Evolutionary conservation across 2,888 invertebrate species (phyloP), one percentile per base, ranked within the genome.

Genomic region (Vandiemenella viatica): DNA sequence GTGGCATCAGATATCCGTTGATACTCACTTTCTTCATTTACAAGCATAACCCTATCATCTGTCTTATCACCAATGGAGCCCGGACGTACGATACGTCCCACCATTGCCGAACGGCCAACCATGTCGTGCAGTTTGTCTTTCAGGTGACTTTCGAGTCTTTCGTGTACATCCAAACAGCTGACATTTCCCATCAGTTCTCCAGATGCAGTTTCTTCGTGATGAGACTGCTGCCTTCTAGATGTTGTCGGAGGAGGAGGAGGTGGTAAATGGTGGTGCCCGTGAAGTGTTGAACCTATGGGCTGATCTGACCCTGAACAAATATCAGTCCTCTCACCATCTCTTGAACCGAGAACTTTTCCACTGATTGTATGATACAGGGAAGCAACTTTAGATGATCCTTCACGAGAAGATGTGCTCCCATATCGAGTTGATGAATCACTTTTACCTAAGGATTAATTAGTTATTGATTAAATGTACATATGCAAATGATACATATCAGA

Each of bases 1-100:
- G 71, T 70, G n/a, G 73, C 70, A 44, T 74, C 74, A 1, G 72
- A 70, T 55, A 74, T 73, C 56, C 73, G 66, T 56, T 75, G 74
- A 55, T 75, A 75, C 45, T 75, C 74, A 46, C 71, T 68, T 43
- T 69, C 69, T 17, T 68, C 67, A 37, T 48, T 41, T 17, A 22
- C 32, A 8, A 40, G 21, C 19, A 42, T 42, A 19, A 17, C 38
- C 15, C 44, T 41, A 15, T 48, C 50, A 19, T 23, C 23, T 19
- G 41, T 37, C 17, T 44, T 44, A 8, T 44, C 43, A 16, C 37
- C 37, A 4, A 46, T 32, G 4, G 50, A 47, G n/a, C 43, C 38
- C 4, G 50, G 47, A n/a, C 47, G 46, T 13, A 48, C 43, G 18
- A 50, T 26, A 32, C 48, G 32, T 60, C 19, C 64, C 63, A 3